These are phyloP conservation scores for Mesembrinibis cayennensis DNA, from an alignment of 2,113 vertebrate species.

Conservation along the genomic window DNA sequence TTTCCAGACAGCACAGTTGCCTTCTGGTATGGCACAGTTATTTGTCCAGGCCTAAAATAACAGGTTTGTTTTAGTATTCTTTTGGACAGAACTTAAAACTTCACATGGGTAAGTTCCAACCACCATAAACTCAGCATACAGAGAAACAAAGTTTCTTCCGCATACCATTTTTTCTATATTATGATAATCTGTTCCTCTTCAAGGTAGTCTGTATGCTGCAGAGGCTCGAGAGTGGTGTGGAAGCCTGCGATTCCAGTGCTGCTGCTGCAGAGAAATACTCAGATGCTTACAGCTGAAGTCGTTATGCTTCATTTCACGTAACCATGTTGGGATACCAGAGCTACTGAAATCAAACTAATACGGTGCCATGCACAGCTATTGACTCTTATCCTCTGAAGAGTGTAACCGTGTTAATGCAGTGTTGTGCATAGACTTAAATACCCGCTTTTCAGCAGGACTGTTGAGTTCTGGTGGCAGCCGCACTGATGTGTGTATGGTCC, in stretches of 20 bases:
- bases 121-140: background rate
- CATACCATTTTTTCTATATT: background rate
- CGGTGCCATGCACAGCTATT: background rate
- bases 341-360: background rate
- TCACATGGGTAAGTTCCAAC: background rate
- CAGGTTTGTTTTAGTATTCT: background rate
- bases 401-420: rapidly evolving
- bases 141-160: background rate
- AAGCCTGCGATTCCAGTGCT: background rate
- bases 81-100: background rate
- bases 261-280: background rate
- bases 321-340: background rate
- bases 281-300: background rate
- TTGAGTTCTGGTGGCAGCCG: background rate
- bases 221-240: background rate
- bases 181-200: background rate
- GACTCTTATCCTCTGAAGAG: rapidly evolving
- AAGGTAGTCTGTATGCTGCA: background rate
- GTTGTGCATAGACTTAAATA: background rate
- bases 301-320: background rate
- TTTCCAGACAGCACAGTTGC: background rate
- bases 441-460: rapidly evolving
- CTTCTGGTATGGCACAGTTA: background rate
- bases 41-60: background rate
- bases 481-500: rapidly evolving